These are phyloP conservation scores for Phyllostomus hastatus DNA, from an alignment of 2,113 vertebrate species.

Conservation along the genomic window DNA sequence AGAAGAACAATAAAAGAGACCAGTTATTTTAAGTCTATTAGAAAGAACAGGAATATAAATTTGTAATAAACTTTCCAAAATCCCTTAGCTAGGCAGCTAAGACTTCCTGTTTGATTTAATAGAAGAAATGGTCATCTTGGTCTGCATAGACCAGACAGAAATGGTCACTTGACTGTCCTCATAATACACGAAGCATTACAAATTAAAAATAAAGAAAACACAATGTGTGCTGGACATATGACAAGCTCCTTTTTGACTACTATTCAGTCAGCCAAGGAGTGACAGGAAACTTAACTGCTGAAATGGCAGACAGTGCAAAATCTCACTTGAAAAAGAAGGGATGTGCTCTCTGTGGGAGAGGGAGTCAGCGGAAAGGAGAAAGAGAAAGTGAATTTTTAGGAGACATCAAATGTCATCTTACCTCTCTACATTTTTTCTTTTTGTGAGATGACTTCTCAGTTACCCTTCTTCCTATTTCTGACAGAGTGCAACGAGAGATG, in stretches of 20 bases:
- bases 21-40: slow-evolving; percentile 36
- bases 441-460: neutral
- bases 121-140: neutral
- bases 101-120: neutral
- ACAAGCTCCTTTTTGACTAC: slow-evolving; percentile 18
- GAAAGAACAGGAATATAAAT: neutral
- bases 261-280: neutral
- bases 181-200: neutral
- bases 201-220: slow-evolving; percentile 13
- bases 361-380: slow-evolving; percentile 30
- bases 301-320: slow-evolving; percentile 34
- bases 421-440: neutral
- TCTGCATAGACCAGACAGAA: neutral
- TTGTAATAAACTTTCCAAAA: slow-evolving; percentile 18
- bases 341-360: neutral
- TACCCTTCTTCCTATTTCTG: neutral
- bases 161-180: neutral
- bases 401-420: neutral
- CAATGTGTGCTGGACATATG: neutral
- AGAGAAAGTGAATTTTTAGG: slow-evolving; percentile 30
- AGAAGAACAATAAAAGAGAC: neutral
- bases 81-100: neutral
- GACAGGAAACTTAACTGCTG: slow-evolving; percentile 15
- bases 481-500: neutral
- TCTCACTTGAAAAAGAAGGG: slow-evolving; percentile 6